Base-by-base conservation (phyloP, 2,113 vertebrate species). In the Sitta europaea region DNA sequence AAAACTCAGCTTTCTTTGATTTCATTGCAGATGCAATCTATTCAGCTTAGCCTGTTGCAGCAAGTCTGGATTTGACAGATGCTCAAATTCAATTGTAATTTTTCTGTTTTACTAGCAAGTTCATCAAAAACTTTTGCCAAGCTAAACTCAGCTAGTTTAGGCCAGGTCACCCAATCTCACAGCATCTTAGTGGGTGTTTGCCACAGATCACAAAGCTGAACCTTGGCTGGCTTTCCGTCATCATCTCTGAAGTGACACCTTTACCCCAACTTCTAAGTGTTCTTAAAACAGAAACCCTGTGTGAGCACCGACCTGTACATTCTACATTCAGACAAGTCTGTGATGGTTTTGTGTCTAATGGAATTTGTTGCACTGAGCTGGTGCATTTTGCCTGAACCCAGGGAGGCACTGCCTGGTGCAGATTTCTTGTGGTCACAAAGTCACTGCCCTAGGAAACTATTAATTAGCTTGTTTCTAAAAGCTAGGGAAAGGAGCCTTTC, bases 401-500 rank as follows among this genome's bases (percentile, higher is more conserved):
- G 7, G 53, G 54, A 83, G 67, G 31, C 33, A 11, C 38, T 86
- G 67, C 58, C 72, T 0, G 0, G 21, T 33, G 27, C 23, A 83
- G 50, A 51, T 76, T 68, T 86, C 91, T 61, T 61, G 10, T 67
- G 87, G 63, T 55, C 42, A 42, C 65, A 18, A 62, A 86, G 63
- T 80, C 2, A 0, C 27, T 74, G 68, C 55, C 81, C 12, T 67
- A 81, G 94, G 90, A 94, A 95, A 59, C 53, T 67, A 92, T 66
- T 85, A 83, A 84, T 94, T 92, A 84, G 51, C 6, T 65, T 61
- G 66, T 78, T 95, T 93, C 78, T 68, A 61, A 92, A 85, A 21
- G 66, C 81, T 53, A 59, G 53, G 53, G 57, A 45, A 88, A 72
- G 66, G 57, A 88, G 78, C 40, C 50, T 93, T 90, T 94, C 71